These are phyloP conservation scores for Erinaceus europaeus DNA, from an alignment of 2,113 vertebrate genomes.

Conservation along the genomic window DNA sequence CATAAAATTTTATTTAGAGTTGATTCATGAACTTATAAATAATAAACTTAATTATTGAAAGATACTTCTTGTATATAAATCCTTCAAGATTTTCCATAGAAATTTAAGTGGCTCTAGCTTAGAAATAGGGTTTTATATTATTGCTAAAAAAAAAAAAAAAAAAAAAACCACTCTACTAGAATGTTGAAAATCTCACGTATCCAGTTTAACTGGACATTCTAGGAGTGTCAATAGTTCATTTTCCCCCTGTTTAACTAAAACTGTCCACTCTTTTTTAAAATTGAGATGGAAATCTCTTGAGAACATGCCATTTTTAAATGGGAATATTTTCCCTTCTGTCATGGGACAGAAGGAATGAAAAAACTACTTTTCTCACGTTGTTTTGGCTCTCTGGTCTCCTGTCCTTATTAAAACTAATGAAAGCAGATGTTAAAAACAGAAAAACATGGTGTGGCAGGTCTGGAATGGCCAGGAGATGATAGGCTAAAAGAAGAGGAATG, in stretches of 20 bases:
- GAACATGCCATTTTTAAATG: slow-evolving; percentile 57
- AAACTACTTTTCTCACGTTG: slow-evolving; percentile 37
- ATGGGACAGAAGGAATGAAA: slow-evolving; percentile 53
- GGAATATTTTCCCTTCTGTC: slow-evolving; percentile 58
- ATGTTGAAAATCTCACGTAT: background rate
- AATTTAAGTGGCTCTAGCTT: slow-evolving; percentile 9
- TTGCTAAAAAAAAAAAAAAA: slow-evolving; percentile 57
- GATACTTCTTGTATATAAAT: slow-evolving; percentile 24
- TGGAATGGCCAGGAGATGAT: slow-evolving; percentile 1
- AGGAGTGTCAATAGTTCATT: slow-evolving; percentile 34
- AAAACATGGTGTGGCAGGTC: slow-evolving; percentile 47
- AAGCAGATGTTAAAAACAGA: slow-evolving; percentile 54
- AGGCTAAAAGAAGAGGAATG: slow-evolving; percentile 23
- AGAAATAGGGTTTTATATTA: slow-evolving; percentile 16
- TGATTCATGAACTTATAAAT: slow-evolving; percentile 24
- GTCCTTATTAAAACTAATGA: slow-evolving; percentile 61
- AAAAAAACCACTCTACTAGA: slow-evolving; percentile 16
- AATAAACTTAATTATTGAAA: slow-evolving; percentile 43
- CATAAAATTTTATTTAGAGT: slow-evolving; percentile 25
- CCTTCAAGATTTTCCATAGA: slow-evolving; percentile 17
- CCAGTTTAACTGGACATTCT: slow-evolving; percentile 41
- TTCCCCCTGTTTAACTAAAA: slow-evolving; percentile 46
- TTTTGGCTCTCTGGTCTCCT: slow-evolving; percentile 39
- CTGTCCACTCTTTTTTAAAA: slow-evolving; percentile 43
- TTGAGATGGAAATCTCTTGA: slow-evolving; percentile 58